A percentile compares a stretch with the other conserved stretches of the same genome.
phyloP scores from a whole-genome alignment of 2,797 vertebrate species.

The Erithacus rubecula region DNA sequence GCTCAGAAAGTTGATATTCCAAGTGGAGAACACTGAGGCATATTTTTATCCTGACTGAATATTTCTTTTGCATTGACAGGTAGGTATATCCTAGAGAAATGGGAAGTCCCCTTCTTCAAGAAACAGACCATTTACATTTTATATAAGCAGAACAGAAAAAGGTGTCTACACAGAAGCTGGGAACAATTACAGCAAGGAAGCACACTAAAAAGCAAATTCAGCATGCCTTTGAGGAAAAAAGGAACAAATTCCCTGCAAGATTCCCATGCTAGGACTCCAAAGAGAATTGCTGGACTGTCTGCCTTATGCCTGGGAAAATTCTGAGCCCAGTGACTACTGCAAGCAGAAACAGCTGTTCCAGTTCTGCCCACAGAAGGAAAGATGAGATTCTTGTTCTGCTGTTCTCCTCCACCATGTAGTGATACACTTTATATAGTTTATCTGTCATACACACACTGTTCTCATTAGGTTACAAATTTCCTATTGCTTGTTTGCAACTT shows the following conservation, averaged over 20 bases:
- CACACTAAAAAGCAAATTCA: background rate
- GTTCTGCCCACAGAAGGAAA: background rate
- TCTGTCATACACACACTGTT: background rate
- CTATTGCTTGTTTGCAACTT: background rate
- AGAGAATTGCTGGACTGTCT: background rate
- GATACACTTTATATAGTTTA: background rate
- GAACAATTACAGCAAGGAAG: background rate
- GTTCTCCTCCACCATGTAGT: background rate
- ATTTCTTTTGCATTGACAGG: background rate
- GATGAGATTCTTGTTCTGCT: background rate
- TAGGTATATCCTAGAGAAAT: background rate
- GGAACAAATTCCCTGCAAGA: background rate
- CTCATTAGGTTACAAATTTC: background rate
- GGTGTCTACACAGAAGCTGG: background rate
- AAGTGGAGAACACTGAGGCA: background rate
- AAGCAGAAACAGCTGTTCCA: background rate
- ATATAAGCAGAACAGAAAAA: background rate
- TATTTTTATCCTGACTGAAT: background rate
- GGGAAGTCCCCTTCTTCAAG: background rate
- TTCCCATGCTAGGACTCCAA: background rate
- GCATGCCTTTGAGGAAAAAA: background rate
- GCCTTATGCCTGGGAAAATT: background rate
- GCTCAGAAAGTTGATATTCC: background rate
- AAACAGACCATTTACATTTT: background rate
- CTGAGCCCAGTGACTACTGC: background rate